Conservation (phyloP, 2,797 vertebrate species). For the Onychomys torridus region DNA sequence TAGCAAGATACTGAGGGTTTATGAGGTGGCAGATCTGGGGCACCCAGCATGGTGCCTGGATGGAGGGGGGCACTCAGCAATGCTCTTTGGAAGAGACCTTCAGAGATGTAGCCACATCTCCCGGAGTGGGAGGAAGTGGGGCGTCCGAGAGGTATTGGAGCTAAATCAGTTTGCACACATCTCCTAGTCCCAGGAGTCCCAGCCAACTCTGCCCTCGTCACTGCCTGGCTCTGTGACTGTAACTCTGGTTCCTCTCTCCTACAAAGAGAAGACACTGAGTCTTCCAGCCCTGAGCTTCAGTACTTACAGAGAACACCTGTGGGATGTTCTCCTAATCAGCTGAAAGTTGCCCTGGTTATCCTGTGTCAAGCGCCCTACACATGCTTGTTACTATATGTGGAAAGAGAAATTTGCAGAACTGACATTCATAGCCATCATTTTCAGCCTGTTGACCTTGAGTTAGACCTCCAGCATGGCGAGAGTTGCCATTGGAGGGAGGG, state of each 20-base stretch:
- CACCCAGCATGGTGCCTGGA: neutral
- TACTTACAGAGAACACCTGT: neutral
- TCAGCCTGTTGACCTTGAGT: neutral
- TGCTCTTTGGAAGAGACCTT: neutral
- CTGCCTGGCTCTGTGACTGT: neutral
- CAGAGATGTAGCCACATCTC: neutral
- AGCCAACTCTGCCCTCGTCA: neutral
- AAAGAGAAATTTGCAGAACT: neutral
- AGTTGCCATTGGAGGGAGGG: neutral
- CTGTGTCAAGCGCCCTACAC: neutral
- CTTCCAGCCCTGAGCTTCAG: neutral
- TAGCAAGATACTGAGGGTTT: neutral
- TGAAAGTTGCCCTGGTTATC: neutral
- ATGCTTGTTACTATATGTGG: neutral
- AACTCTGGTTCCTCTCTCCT: neutral
- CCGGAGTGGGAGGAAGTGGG: neutral
- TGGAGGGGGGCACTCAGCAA: neutral
- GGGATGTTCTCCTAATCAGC: neutral
- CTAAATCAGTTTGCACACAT: neutral
- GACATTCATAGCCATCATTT: neutral
- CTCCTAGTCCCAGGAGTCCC: neutral
- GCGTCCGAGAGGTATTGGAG: no score
- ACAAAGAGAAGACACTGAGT: neutral
- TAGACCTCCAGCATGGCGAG: neutral
- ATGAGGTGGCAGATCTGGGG: neutral